A percentile compares a stretch with the other conserved stretches of the same genome.
These are phyloP conservation scores for Cyanoderma ruficeps DNA, from an alignment of 2,113 vertebrate species.

Conservation along the genomic window DNA sequence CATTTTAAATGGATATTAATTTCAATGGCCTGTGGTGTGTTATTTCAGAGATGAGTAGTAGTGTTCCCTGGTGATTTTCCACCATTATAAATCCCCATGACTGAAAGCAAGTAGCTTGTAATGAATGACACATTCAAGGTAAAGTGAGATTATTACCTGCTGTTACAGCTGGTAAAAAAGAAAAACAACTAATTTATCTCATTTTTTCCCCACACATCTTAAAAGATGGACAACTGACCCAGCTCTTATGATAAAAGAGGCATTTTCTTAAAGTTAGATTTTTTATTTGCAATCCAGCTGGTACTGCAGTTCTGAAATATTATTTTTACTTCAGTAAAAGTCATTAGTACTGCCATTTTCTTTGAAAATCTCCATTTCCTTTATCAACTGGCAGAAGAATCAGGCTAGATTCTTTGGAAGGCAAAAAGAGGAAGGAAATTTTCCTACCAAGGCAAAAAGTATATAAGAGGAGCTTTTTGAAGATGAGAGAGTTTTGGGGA, in stretches of 20 bases:
- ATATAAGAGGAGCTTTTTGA: not conserved
- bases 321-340: conserved; percentile 4
- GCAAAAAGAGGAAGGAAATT: not conserved
- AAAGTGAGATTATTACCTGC: conserved; percentile 37
- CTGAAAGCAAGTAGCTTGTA: conserved; percentile 59
- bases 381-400: not conserved
- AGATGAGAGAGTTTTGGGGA: not conserved
- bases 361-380: not conserved
- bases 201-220: conserved; percentile 10
- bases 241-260: not conserved
- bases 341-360: not conserved
- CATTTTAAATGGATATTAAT: not conserved
- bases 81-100: conserved; percentile 2
- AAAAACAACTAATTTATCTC: conserved; percentile 19
- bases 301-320: not conserved
- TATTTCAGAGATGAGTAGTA: not conserved
- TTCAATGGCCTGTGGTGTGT: not conserved
- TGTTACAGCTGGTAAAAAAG: conserved; percentile 37
- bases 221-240: conserved; percentile 9
- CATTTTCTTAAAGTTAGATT: not conserved
- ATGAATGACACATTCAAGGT: conserved; percentile 63
- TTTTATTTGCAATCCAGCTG: not conserved
- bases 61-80: conserved; percentile 32
- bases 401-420: not conserved
- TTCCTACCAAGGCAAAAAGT: not conserved